Evolutionary conservation across 2,888 invertebrate species (phyloP), one percentile per base, ranked within the genome.

Genomic region (Stenoptilia bipunctidactyla): DNA sequence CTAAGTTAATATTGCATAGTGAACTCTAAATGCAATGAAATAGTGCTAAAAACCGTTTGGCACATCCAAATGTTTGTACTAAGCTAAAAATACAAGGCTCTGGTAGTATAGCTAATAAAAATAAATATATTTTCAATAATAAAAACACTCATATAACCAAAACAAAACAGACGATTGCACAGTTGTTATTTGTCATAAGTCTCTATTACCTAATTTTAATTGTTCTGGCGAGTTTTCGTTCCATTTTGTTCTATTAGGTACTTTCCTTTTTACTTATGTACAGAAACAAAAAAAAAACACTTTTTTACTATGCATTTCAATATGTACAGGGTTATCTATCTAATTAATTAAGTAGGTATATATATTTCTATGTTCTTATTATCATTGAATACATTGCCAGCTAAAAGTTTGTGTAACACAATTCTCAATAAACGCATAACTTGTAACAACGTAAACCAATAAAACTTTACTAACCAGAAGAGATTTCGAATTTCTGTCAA

Each of bases 201-300:
- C 44, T 57, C 71, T 77, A 76, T 60, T 20, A 56, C 58, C 72
- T 80, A 75, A 69, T 67, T 9, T 8, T 70, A 70, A 57, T 75
- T 77, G 74, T 67, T 77, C 75, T 68, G 71, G 82, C 82, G 82
- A 83, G 82, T 79, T 66, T 70, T 67, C 77, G 82, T 83, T 83
- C 82, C 82, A 69, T 71, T 68, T 77, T 70, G 65, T 67, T 73
- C 66, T 63, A 63, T 65, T 58, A 64, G 56, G 54, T 66, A 65
- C 52, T 56, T 53, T 60, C 56, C 27, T 47, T 55, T 52, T 54
- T 56, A 53, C 61, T 62, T 77, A 77, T 77, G 58, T 75, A 80
- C 80, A 79, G 54, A 64, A n/a, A n/a, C n/a, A n/a, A n/a, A n/a
- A n/a, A n/a, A n/a, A n/a, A 65, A 65, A 64, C 58, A 65, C 58